Conservation (phyloP, 2,113 vertebrate species). For the Callionymus lyra region DNA sequence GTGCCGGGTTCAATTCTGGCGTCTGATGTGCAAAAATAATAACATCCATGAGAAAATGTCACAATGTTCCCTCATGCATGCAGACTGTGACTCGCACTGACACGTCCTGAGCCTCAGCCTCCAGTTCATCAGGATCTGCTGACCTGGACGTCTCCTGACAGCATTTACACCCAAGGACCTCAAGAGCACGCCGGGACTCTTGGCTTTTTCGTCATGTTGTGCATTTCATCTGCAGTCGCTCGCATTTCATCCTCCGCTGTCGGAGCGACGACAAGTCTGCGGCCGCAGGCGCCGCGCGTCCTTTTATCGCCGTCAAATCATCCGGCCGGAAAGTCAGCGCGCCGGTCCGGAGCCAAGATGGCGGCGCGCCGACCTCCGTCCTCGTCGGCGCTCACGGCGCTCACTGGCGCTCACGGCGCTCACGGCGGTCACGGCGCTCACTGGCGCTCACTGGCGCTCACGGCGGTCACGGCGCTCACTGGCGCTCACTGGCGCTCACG, state of each 20-base stretch:
- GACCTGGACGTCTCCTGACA: constrained; percentile 17
- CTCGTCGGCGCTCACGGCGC: constrained; percentile 40
- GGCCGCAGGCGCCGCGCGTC: constrained; percentile 37
- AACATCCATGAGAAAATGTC: constrained; percentile 52
- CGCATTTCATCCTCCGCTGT: constrained; percentile 41
- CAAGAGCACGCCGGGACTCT: constrained; percentile 21
- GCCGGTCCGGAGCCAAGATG: constrained; percentile 32
- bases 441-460: not conserved
- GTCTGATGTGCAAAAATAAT: constrained; percentile 45
- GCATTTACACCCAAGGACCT: constrained; percentile 45
- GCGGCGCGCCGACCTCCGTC: constrained; percentile 43
- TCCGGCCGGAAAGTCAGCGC: constrained; percentile 41
- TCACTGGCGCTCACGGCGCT: not conserved
- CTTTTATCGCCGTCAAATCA: constrained; percentile 51
- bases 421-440: not conserved
- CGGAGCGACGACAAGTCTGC: constrained; percentile 38
- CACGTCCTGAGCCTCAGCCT: constrained; percentile 25
- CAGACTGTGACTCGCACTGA: constrained; percentile 30
- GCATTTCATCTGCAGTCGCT: constrained; percentile 40
- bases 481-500: not conserved
- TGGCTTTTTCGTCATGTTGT: constrained; percentile 28
- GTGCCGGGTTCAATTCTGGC: too few species aligned
- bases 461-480: not conserved
- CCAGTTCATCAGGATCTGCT: constrained; percentile 21
- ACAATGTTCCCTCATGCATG: constrained; percentile 37